Evolutionary conservation across 1,140 invertebrate species (phyloP), one percentile per base, ranked within the genome.

Genomic region (Cydia amplana): DNA sequence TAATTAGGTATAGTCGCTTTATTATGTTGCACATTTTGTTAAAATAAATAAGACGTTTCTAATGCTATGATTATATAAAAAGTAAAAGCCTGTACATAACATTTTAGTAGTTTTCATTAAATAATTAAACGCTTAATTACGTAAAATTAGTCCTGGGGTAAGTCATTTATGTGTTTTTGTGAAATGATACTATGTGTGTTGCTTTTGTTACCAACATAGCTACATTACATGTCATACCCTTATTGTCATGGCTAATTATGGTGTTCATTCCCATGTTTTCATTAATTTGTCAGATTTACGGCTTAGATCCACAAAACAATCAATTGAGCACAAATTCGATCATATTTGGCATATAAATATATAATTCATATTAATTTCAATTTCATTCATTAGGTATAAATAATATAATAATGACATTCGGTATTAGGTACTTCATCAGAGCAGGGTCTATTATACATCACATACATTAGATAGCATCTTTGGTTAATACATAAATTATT

Each of bases 131-230:
- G 43, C 43, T 0, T 46, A 46, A 46, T 46, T 4, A 46, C 3
- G 3, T 46, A 46, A 16, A 46, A 14, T 46, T 46, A 46, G 43
- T 46, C 43, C 49, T 4, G 49, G 20, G 55, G 55, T 23, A 60
- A 60, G 55, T 60, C 16, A 18, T n/a, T 23, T 60, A n/a, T 60
- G 55, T 23, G 12, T 51, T 18, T 60, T 23, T 60, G 20, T n/a
- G 10, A 9, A 55, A 60, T 60, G 20, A 60, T 60, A 55, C 10
- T 20, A 60, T 23, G 55, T 60, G 55, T 60, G 55, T 60, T 12
- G 55, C 55, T 60, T 60, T 60, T 60, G 20, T 18, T 60, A 60
- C 55, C 55, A 20, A 60, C 7, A 60, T 51, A 18, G 49, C n/a
- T 51, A n/a, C 16, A 12, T 51, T 18, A 51, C 49, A 46, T 49